phyloP scores from a whole-genome alignment of 64 coral and sea anemone genomes.

The Montipora capricornis region DNA sequence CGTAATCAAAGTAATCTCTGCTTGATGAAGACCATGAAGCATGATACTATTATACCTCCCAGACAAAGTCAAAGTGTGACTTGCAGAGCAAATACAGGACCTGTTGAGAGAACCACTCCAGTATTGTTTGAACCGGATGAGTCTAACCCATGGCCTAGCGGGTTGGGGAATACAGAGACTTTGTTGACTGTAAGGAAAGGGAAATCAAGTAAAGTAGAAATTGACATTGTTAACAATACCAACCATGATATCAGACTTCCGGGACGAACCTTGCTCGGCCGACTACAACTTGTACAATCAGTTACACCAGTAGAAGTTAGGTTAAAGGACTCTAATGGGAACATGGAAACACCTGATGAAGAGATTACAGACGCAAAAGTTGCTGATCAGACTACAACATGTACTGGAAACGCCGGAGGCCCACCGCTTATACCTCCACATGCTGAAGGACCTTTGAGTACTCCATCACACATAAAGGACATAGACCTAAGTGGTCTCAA shows the following conservation, averaged over 20 bases:
- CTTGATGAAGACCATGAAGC: too few relatives aligned
- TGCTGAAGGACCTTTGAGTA: too few relatives aligned
- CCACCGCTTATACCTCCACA: too few relatives aligned
- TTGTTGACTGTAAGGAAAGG: conserved; percentile 26
- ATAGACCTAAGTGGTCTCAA: too few relatives aligned
- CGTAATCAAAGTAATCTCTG: too few relatives aligned
- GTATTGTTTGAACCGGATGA: conserved; percentile 35
- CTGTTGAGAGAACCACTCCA: conserved; percentile 50
- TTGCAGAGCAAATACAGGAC: conserved; percentile 70
- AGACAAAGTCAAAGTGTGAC: conserved; percentile 56
- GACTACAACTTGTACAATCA: neutral
- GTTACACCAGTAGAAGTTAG: conserved; percentile 33
- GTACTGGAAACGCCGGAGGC: neutral
- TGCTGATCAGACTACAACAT: too few relatives aligned
- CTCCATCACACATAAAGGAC: too few relatives aligned
- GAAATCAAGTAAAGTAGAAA: neutral
- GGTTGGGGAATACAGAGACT: neutral
- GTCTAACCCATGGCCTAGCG: too few relatives aligned
- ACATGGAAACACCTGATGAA: too few relatives aligned
- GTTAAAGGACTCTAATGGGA: neutral
- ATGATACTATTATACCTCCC: conserved; percentile 29
- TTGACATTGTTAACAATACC: neutral
- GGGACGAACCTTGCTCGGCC: neutral
- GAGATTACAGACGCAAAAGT: too few relatives aligned
- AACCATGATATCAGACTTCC: neutral